Evolutionary conservation across 2,888 invertebrate genomes (phyloP), one percentile per base, ranked within the genome.

Genomic region (Saturnia pavonia): DNA sequence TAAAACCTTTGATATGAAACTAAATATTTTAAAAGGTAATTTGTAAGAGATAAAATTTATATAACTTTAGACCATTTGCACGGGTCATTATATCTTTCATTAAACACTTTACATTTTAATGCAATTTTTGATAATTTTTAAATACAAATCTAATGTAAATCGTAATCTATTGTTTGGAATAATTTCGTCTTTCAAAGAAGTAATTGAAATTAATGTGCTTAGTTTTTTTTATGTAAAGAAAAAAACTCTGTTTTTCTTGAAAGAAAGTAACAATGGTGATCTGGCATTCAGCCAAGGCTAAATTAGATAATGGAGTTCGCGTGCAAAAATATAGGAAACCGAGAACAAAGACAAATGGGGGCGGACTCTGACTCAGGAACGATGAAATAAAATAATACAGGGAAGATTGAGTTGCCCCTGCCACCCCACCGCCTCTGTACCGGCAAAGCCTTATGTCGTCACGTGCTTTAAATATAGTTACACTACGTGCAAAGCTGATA

Each of bases 271-370:
- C 89, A 91, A 88, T 89, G 84, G 88, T 88, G 88, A 90, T 88
- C 89, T 93, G 93, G 93, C 92, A 91, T 91, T 90, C 89, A 88
- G 91, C 92, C 93, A 93, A 91, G 91, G 92, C 92, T 91, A 94
- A 94, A 94, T 94, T 94, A 94, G 92, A 93, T 94, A 94, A 94
- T 94, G 93, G 93, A 93, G 91, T 94, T 93, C 92, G 92, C 92
- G 93, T 93, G 93, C 93, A 92, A 94, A 94, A 94, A 93, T 92
- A 94, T 93, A 94, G 92, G 91, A 93, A 93, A 91, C 91, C 88
- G 88, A 90, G 91, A 94, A 94, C 93, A 94, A 92, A 93, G 93
- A 93, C 92, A 92, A 93, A 93, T 93, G 93, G 90, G 90, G 34
- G 88, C 87, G 90, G 89, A 86, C 89, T 90, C 84, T 89, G 88